These are phyloP conservation scores for Penaeus indicus DNA, from an alignment of 1,140 invertebrate species.

Conservation along the genomic window DNA sequence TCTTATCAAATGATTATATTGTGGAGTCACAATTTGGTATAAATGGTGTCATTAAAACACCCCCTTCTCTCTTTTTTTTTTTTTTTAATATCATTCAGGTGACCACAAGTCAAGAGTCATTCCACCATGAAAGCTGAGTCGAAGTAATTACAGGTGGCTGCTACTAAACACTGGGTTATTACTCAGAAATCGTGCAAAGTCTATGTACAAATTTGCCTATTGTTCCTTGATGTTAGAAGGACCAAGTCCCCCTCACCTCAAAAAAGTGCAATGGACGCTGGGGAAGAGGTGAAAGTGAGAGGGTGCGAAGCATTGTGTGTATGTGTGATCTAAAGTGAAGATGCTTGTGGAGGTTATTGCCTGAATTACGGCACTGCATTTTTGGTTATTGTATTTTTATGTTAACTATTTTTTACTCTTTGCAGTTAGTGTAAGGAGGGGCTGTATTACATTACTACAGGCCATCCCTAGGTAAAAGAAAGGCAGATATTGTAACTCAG, in stretches of 20 bases:
- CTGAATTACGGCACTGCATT: constrained; percentile 9
- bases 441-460: constrained; percentile 35
- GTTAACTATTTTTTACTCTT: constrained; percentile 21
- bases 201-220: constrained; percentile 44
- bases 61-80: no score
- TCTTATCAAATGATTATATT: no score
- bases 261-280: constrained; percentile 19
- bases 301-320: background rate
- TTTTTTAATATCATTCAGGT: background rate
- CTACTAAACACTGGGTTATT: constrained; percentile 8
- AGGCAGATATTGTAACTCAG: constrained; percentile 48
- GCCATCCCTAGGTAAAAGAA: constrained; percentile 30
- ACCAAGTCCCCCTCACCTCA: constrained; percentile 22
- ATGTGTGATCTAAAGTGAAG: no score
- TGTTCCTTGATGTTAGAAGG: constrained; percentile 38
- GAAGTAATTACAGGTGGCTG: constrained; percentile 34
- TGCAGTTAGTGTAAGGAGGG: constrained; percentile 20
- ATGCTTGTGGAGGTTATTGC: no score
- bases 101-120: constrained; percentile 44
- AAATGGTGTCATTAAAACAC: background rate
- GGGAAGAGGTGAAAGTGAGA: constrained; percentile 29
- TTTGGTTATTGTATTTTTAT: constrained; percentile 12
- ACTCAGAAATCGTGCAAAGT: constrained; percentile 43
- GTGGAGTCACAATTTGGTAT: background rate
- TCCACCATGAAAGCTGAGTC: constrained; percentile 41